Base-by-base conservation (phyloP, 2,113 vertebrate genomes). In the Prunella fulvescens region DNA sequence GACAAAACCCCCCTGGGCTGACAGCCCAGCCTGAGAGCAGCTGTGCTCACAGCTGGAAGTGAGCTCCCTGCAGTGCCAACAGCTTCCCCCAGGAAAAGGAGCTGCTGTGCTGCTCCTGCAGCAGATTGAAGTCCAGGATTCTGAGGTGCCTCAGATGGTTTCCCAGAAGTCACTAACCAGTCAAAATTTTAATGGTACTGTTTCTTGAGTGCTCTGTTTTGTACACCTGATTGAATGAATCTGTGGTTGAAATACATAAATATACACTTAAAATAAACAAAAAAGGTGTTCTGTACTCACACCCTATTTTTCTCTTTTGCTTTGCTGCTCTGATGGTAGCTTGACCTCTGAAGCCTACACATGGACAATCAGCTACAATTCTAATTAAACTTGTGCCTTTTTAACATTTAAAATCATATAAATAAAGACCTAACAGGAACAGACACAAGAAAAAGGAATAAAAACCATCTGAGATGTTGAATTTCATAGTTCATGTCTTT, bases 401-500 rank as follows among this genome's bases (percentile, higher is more conserved):
- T 45, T 26, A 79, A 65, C 25, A 69, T 61, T 44, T 56, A 31
- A 60, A 67, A 85, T 29, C 0, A 0, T 26, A 28, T 53, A 29
- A 73, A 54, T 76, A 39, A 86, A 88, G 26, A 54, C 51, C n/a
- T 65, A 62, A 23, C 15, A 66, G 60, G 11, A 81, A 84, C 25
- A 80, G 61, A 81, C 51, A 83, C 3, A 48, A 12, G 18, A 79
- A 81, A 31, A 77, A 67, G 71, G 45, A 90, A 39, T 62, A 69
- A 86, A 67, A 94, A 64, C 53, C 72, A 33, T 69, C 62, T 86
- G 60, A 83, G 71, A 84, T 56, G 42, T 33, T 84, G 65, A 67
- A 84, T 95, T 93, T 72, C 48, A 81, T 73, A 84, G 81, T 71
- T 94, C 88, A 70, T 69, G 86, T 89, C 86, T 93, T 86, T 64